Evolutionary conservation across 1,140 invertebrate genomes (phyloP).

Genomic region (Pantala flavescens): DNA sequence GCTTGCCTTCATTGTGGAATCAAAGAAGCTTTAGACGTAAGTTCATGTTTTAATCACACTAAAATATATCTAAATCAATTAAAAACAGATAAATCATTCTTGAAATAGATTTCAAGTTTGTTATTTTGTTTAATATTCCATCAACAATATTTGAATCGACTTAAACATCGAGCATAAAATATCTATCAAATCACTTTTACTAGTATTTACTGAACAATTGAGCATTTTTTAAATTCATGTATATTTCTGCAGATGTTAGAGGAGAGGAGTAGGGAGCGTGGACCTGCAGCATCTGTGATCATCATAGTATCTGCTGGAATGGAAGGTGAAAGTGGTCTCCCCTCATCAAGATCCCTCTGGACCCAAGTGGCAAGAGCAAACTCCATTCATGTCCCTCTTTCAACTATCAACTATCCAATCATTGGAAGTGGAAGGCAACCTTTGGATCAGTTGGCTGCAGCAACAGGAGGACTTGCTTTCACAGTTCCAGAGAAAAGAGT

Average conservation of each 20-base stretch:
- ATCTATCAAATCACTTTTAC: too few relatives aligned
- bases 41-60: not conserved
- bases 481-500: constrained; percentile 40
- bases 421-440: constrained; percentile 28
- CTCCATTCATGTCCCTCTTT: constrained; percentile 33
- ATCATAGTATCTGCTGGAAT: constrained; percentile 42
- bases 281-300: constrained; percentile 41
- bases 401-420: constrained; percentile 40
- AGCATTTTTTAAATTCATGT: too few relatives aligned
- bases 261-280: constrained; percentile 31
- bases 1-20: constrained; percentile 42
- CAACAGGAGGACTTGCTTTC: constrained; percentile 36
- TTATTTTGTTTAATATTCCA: too few relatives aligned
- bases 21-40: constrained; percentile 37
- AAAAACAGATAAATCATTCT: not conserved
- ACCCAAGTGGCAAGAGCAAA: constrained; percentile 22
- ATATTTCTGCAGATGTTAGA: constrained; percentile 34
- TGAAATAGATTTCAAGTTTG: too few relatives aligned
- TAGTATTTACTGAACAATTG: too few relatives aligned
- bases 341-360: not conserved
- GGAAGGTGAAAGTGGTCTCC: constrained; percentile 26
- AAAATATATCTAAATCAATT: not conserved
- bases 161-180: too few relatives aligned
- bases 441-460: constrained; percentile 36
- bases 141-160: too few relatives aligned